Evolutionary conservation across 2,888 invertebrate genomes (phyloP).

Genomic region (Calameuta filiformis): DNA sequence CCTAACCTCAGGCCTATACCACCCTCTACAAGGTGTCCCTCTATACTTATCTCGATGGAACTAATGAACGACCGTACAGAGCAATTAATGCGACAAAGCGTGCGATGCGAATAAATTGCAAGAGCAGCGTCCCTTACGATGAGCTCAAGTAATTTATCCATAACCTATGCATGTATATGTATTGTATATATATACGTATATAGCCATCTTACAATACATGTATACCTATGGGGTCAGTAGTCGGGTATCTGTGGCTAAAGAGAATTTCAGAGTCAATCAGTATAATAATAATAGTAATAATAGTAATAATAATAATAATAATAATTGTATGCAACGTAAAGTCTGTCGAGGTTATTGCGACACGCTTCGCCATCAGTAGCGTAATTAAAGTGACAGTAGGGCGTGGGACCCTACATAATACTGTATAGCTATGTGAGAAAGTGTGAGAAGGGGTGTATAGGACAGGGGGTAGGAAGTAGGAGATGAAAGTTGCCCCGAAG

Average conservation of each 20-base stretch:
- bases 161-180: not conserved
- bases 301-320: not conserved
- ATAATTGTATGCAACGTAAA: not conserved
- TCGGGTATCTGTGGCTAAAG: not conserved
- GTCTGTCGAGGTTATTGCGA: constrained; percentile 50
- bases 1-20: not conserved
- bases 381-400: constrained; percentile 56
- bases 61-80: not conserved
- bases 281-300: not conserved
- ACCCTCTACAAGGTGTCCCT: not conserved
- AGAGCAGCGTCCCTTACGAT: not conserved
- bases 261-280: not conserved
- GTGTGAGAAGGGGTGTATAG: not conserved
- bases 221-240: not conserved
- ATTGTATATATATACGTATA: no score
- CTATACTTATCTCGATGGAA: not conserved
- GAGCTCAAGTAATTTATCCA: not conserved
- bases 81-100: not conserved
- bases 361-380: constrained; percentile 47
- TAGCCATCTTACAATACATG: not conserved
- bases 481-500: constrained; percentile 38
- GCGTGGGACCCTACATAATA: constrained; percentile 29
- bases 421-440: not conserved
- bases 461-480: constrained; percentile 9
- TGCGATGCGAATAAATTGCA: not conserved